Evolutionary conservation across 2,113 vertebrate species (phyloP), one percentile per base, ranked within the genome.

Genomic region (Cairina moschata): DNA sequence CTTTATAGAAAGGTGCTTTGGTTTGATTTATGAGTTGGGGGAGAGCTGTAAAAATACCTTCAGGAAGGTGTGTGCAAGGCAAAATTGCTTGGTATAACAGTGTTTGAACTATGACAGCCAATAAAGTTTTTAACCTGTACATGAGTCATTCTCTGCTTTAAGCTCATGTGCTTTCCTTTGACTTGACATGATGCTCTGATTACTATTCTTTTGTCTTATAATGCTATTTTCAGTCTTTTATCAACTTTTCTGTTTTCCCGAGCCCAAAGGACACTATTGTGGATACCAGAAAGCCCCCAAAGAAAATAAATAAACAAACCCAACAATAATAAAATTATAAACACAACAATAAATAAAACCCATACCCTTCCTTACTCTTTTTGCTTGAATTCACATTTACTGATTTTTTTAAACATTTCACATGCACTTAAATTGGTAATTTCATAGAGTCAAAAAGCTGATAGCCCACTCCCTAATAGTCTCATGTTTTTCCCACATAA

Each of bases 11-110:
- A 55, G 26, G 74, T 91, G 52, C 11, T 3, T 17, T 44, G 42
- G 67, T 9, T 72, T 93, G 60, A 72, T 46, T 89, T 86, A 48
- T 0, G 9, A 59, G 25, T 71, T 88, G 65, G 62, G 54, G 55
- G 56, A 91, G 60, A 82, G 29, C 66, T 95, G 62, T 93, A 73
- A 95, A 93, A 89, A 73, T 92, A 75, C 54, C 56, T 87, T 95
- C 81, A 82, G 77, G 60, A 82, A 95, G 77, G 66, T 92, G 91
- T 95, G 92, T 86, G 72, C 15, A 93, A 81, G 63, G 48, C 32
- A 67, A 83, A 83, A 46, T 58, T 25, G 17, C 68, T 90, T 83
- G 42, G 48, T 84, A 1, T 91, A 68, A 78, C 48, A 86, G 44
- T 38, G 14, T 56, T 78, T 62, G 73, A 84, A 10, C 72, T 66